Evolutionary conservation across 2,113 vertebrate species (phyloP).

Genomic region (Leptocoma aspasia): DNA sequence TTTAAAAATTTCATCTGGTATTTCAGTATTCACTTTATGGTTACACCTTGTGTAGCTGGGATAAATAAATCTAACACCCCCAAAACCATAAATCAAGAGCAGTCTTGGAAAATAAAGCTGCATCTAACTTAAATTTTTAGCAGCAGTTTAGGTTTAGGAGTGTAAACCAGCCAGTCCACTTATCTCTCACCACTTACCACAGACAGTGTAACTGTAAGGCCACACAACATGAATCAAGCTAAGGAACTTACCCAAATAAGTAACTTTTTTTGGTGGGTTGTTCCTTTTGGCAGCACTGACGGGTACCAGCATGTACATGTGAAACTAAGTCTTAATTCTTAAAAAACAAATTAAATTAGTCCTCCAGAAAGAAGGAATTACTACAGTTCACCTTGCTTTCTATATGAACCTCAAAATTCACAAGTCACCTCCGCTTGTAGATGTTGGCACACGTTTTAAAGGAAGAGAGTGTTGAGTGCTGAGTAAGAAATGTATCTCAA

Average conservation of each 20-base stretch:
- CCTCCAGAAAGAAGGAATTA: not conserved
- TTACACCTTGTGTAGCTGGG: fast-evolving
- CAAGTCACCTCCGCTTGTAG: not conserved
- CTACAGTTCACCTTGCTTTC: not conserved
- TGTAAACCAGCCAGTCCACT: not conserved
- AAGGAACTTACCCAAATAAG: not conserved
- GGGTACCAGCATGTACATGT: not conserved
- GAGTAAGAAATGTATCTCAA: not conserved
- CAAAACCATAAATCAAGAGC: not conserved
- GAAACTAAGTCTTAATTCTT: not conserved
- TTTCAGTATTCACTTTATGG: not conserved
- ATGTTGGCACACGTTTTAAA: not conserved
- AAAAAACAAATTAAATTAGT: not conserved
- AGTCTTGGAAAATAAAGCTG: not conserved
- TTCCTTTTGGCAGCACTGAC: not conserved
- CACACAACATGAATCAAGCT: not conserved
- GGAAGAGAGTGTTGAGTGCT: not conserved
- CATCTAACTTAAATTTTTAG: not conserved
- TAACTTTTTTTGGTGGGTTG: not conserved
- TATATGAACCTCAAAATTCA: not conserved
- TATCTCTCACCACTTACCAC: not conserved
- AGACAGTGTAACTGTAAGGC: not conserved
- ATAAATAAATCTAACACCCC: not conserved
- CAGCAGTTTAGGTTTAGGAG: not conserved
- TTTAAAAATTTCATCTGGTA: not conserved